Conservation (phyloP, 2,888 invertebrate genomes). For the Meliscaeva auricollis region DNA sequence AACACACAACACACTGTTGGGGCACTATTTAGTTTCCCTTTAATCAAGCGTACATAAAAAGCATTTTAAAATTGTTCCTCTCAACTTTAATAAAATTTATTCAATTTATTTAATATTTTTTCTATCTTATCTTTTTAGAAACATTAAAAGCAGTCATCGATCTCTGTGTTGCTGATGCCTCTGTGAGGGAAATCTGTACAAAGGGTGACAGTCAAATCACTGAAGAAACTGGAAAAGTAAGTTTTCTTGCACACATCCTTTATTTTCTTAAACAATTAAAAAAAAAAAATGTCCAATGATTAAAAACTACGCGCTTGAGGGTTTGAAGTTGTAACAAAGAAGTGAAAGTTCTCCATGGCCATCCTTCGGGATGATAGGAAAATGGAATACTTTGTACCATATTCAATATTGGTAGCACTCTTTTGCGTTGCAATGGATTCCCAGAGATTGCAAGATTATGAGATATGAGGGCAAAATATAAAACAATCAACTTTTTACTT, state of each 20-base stretch:
- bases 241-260: conserved; percentile 73
- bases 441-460: conserved; percentile 84
- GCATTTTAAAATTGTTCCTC: too few relatives aligned
- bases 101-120: too few relatives aligned
- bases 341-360: conserved; percentile 54
- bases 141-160: conserved; percentile 94
- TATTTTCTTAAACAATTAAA: not conserved
- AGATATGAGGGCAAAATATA: conserved; percentile 83
- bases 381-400: conserved; percentile 76
- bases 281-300: conserved; percentile 80
- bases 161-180: conserved; percentile 94
- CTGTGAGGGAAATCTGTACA: conserved; percentile 96
- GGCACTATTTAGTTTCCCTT: too few relatives aligned
- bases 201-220: conserved; percentile 93
- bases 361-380: conserved; percentile 45
- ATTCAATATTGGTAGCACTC: conserved; percentile 72
- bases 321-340: conserved; percentile 73
- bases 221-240: conserved; percentile 96
- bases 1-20: too few relatives aligned
- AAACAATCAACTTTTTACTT: not conserved
- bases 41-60: too few relatives aligned
- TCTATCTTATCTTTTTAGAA: conserved; percentile 85
- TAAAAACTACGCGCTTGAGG: conserved; percentile 83
- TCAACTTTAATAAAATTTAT: too few relatives aligned
- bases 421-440: conserved; percentile 73